Base-by-base conservation (phyloP, 2,888 invertebrate genomes). In the Nemapogon koenigi region DNA sequence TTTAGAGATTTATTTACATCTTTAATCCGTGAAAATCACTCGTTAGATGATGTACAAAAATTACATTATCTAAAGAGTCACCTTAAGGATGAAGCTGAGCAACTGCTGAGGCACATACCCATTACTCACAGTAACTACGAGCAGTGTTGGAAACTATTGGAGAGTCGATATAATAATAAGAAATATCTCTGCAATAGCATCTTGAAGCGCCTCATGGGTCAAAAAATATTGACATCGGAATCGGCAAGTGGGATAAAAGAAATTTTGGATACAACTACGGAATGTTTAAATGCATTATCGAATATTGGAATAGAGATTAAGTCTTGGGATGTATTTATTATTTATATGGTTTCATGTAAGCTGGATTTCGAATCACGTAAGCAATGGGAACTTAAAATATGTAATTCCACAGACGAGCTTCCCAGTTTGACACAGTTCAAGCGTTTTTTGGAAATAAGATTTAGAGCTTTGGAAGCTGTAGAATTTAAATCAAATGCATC, bases 71-170 rank as follows among this genome's bases (percentile, higher is more conserved):
- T 41, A 18, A 41, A 41, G 32, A 38, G 30, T 2, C 36, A 38
- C 26, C 16, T 42, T 2, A 22, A 14, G 25, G 41, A 37, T 11
- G 41, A 42, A 39, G 41, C 41, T 14, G 41, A 39, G 17, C 41
- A 42, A 32, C 29, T 39, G 15, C 22, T 41, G 22, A n/a, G 15
- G 13, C 13, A 35, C 16, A 6, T 30, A 14, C 16, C 30, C 6
- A 15, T 30, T 15, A 14, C 30, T 4, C 6, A 14, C 3, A 15
- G 13, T 11, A 37, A 37, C 19, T 37, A 37, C 11, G 16, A 16
- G 13, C 10, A 17, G 11, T 37, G 37, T 37, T 37, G 37, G 37
- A 13, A 11, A 16, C 29, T 17, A 29, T 18, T 37, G 11, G 18
- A 37, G 4, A 16, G 16, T 6, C 14, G 30, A 3, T 30, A 30